These are phyloP conservation scores for Machimus rusticus DNA, from an alignment of 2,888 invertebrate genomes.

Conservation along the genomic window DNA sequence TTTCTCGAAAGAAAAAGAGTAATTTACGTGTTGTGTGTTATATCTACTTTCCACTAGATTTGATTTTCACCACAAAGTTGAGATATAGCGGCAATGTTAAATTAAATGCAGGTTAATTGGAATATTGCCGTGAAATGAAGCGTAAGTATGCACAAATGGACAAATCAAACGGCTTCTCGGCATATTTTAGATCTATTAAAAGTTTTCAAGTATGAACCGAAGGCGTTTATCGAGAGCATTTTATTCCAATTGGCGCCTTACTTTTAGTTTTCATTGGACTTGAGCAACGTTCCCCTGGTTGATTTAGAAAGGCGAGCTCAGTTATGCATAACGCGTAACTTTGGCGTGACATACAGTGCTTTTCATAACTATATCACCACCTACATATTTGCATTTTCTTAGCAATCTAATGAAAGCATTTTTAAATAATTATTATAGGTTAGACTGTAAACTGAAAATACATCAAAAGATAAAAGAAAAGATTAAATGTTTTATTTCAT, in stretches of 20 bases:
- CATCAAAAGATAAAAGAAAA: too few relatives aligned
- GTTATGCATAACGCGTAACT: not conserved
- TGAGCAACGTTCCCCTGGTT: not conserved
- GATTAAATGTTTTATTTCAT: too few relatives aligned
- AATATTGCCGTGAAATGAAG: not conserved
- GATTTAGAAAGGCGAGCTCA: not conserved
- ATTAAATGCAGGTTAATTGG: not conserved
- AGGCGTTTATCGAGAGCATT: not conserved
- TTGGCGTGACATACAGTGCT: conserved; percentile 13
- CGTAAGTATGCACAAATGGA: not conserved
- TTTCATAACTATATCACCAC: too few relatives aligned
- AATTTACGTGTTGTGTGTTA: not conserved
- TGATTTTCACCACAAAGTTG: not conserved
- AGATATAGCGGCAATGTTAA: not conserved
- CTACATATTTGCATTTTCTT: too few relatives aligned
- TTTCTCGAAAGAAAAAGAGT: not conserved
- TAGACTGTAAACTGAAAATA: too few relatives aligned
- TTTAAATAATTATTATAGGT: too few relatives aligned
- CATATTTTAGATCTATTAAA: not conserved
- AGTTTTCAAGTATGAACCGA: not conserved
- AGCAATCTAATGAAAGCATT: too few relatives aligned
- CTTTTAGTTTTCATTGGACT: not conserved
- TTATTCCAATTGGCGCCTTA: not conserved
- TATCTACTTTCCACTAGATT: not conserved
- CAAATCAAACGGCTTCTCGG: not conserved